Conservation (phyloP, 2,888 invertebrate species). For the Drymonia ruficornis region DNA sequence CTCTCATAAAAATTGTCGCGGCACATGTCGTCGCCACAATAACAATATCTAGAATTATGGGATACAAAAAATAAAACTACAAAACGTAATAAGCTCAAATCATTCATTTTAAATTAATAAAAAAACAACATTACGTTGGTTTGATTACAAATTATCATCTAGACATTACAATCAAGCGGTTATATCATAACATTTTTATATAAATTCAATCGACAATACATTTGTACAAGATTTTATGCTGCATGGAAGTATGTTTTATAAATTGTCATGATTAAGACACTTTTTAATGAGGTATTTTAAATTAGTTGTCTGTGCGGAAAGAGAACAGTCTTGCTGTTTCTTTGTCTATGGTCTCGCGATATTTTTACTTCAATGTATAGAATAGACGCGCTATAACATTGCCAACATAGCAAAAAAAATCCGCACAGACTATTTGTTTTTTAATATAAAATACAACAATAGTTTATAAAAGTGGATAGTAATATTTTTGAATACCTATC, state of each 20-base stretch:
- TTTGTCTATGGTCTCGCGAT: too few relatives aligned
- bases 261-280: not conserved
- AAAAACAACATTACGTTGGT: constrained; percentile 1
- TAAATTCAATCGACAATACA: not conserved
- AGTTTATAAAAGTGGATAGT: too few relatives aligned
- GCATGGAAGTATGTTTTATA: not conserved
- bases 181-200: not conserved
- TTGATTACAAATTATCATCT: constrained; percentile 3
- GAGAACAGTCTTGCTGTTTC: too few relatives aligned
- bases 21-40: too few relatives aligned
- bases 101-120: constrained; percentile 4
- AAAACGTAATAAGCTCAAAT: not conserved
- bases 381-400: too few relatives aligned
- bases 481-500: too few relatives aligned
- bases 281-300: too few relatives aligned
- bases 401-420: too few relatives aligned
- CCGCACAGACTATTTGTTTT: too few relatives aligned
- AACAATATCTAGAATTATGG: not conserved
- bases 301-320: not conserved
- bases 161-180: not conserved
- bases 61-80: not conserved
- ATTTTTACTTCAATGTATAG: too few relatives aligned
- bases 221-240: not conserved
- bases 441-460: too few relatives aligned
- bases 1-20: too few relatives aligned